These are phyloP conservation scores for Hippoglossus stenolepis DNA, from an alignment of 2,113 vertebrate species.

Conservation along the genomic window DNA sequence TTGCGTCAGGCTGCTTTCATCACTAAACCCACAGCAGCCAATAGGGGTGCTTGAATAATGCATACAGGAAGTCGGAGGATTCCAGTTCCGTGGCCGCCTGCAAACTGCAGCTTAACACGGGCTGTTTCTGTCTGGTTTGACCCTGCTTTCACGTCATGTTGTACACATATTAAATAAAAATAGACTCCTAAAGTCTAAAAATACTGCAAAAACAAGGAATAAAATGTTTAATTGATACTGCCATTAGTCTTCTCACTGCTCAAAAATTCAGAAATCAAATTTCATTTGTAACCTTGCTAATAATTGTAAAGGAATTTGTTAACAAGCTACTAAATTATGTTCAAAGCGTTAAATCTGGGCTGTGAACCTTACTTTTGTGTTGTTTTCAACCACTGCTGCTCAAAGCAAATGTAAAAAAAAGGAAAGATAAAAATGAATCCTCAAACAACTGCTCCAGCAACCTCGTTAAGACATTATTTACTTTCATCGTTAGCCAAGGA, in stretches of 20 bases:
- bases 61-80: conserved; percentile 73
- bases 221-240: conserved; percentile 28
- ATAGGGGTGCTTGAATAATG: conserved; percentile 73
- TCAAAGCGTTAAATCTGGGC: conserved; percentile 68
- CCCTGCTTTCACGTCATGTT: conserved; percentile 17
- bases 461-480: conserved; percentile 85
- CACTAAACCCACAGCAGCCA: conserved; percentile 74
- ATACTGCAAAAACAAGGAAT: neutral
- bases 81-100: conserved; percentile 50
- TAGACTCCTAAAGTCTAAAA: neutral
- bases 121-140: conserved; percentile 39
- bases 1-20: conserved; percentile 81
- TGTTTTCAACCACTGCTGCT: conserved; percentile 60
- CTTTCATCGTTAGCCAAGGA: conserved; percentile 81
- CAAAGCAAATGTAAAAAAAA: conserved; percentile 73
- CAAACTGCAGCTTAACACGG: neutral
- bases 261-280: conserved; percentile 43
- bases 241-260: conserved; percentile 24
- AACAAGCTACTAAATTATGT: conserved; percentile 74
- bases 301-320: conserved; percentile 73
- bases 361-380: conserved; percentile 66
- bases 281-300: conserved; percentile 58
- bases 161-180: conserved; percentile 20
- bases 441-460: conserved; percentile 81
- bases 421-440: conserved; percentile 76